phyloP scores from a whole-genome alignment of 1,140 invertebrate genomes.

The Procambarus clarkii region DNA sequence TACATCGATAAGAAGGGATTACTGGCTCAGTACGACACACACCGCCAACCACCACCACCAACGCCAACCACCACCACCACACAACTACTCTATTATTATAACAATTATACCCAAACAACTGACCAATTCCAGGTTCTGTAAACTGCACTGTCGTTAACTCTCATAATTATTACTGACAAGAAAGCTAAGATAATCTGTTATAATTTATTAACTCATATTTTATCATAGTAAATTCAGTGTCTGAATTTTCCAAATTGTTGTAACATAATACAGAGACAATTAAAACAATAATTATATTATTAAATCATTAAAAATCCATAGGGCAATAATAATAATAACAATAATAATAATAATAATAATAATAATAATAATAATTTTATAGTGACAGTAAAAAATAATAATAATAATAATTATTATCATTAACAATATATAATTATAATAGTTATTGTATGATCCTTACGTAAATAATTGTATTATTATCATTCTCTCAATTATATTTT shows the following conservation, averaged over 20 bases:
- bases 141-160: too few relatives aligned
- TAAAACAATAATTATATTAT: background rate
- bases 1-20: too few relatives aligned
- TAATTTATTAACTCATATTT: too few relatives aligned
- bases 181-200: too few relatives aligned
- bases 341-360: background rate
- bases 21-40: too few relatives aligned
- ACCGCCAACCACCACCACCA: too few relatives aligned
- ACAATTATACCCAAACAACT: too few relatives aligned
- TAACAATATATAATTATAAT: background rate
- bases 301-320: background rate
- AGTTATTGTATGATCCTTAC: background rate
- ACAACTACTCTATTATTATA: too few relatives aligned
- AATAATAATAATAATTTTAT: conserved; percentile 13
- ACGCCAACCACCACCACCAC: too few relatives aligned
- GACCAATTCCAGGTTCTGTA: too few relatives aligned
- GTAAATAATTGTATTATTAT: conserved; percentile 15
- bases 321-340: background rate
- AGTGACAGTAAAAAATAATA: conserved; percentile 24
- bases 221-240: background rate
- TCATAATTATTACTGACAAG: too few relatives aligned
- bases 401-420: conserved; percentile 12
- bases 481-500: background rate
- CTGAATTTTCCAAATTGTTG: background rate
- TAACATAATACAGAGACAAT: background rate